Percentiles rank a stretch among this genome's conserved stretches.
Conservation (phyloP, 2,797 vertebrate genomes). For the Sebastes hopkinsi region DNA sequence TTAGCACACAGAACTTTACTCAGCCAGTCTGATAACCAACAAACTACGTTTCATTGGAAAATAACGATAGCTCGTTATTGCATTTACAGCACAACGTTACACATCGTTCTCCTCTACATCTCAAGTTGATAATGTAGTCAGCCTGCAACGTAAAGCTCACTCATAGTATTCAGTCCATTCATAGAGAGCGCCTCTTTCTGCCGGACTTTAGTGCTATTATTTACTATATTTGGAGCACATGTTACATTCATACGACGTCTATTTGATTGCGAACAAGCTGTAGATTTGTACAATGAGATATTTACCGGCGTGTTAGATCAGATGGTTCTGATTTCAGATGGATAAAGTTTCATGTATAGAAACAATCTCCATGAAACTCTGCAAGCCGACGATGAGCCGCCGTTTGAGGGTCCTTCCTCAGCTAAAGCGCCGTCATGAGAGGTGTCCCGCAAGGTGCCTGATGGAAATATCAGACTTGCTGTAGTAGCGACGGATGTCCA, state of each 20-base stretch:
- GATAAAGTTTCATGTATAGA: conserved; percentile 59
- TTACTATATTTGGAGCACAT: accelerated
- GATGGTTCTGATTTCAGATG: conserved; percentile 79
- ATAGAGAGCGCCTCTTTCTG: conserved; percentile 59
- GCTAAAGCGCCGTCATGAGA: neutral
- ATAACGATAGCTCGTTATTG: neutral
- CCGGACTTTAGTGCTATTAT: neutral
- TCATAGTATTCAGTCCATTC: conserved; percentile 43
- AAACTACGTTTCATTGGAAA: neutral
- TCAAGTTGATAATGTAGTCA: too few species aligned
- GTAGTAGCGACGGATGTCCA: neutral
- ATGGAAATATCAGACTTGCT: neutral
- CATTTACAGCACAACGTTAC: accelerated
- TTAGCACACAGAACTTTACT: neutral
- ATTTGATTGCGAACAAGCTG: neutral
- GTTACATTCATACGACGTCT: conserved; percentile 18
- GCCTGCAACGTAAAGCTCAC: accelerated
- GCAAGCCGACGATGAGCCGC: conserved; percentile 41
- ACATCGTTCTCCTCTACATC: accelerated
- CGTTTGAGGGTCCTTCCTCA: conserved; percentile 65
- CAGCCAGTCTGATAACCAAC: accelerated
- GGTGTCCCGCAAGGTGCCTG: conserved; percentile 54
- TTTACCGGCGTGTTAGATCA: conserved; percentile 73
- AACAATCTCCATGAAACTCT: neutral
- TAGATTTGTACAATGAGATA: neutral